Percentiles rank a stretch among this genome's conserved stretches.
Evolutionary conservation across 2,797 vertebrate species (phyloP).

Genomic region (Valencia hispanica): DNA sequence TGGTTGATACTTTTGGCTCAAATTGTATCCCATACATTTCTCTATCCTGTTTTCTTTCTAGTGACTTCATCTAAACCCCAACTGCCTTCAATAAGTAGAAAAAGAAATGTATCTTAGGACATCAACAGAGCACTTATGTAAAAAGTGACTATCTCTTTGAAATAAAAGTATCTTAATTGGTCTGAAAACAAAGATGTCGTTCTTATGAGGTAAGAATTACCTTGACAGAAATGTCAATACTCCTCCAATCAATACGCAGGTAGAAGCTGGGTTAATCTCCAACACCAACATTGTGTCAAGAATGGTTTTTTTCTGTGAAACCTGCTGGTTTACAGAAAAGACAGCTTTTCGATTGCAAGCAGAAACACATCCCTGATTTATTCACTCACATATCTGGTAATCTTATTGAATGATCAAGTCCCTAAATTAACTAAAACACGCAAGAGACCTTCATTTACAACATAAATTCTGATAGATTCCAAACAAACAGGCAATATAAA

Average conservation of each 20-base stretch:
- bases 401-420: neutral
- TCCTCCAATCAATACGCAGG: slow-evolving; percentile 4
- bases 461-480: neutral
- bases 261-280: neutral
- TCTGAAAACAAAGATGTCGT: slow-evolving; percentile 33
- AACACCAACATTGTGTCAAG: neutral
- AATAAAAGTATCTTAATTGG: slow-evolving; percentile 28
- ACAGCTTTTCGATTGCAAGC: neutral
- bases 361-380: neutral
- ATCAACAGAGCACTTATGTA: neutral
- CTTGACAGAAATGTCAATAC: slow-evolving; percentile 61
- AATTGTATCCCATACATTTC: too few relatives aligned
- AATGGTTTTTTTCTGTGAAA: neutral
- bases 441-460: neutral
- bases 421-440: neutral
- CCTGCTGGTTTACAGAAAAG: neutral
- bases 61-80: neutral
- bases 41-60: neutral
- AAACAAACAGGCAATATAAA: neutral
- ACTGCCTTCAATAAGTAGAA: neutral
- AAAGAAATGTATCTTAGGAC: neutral
- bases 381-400: neutral
- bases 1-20: too few relatives aligned
- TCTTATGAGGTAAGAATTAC: slow-evolving; percentile 49
- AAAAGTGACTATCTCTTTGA: slow-evolving; percentile 2